Conservation (phyloP, 2,797 vertebrate genomes). For the Petrocephalus sullivani region DNA sequence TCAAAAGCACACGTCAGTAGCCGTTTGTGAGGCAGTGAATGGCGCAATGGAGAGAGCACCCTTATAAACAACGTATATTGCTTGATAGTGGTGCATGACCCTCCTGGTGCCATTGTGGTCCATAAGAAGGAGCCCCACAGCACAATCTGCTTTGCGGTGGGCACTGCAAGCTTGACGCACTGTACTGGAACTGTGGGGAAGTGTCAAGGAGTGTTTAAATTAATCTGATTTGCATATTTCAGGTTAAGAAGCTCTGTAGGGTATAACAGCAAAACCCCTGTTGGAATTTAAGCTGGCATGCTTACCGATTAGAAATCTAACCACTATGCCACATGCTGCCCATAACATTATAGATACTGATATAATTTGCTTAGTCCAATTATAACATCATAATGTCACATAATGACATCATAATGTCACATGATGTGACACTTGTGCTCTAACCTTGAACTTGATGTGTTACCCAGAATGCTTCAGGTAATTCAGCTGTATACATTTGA, state of each 20-base stretch:
- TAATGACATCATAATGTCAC: background rate
- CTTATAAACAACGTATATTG: constrained; percentile 37
- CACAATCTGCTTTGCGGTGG: background rate
- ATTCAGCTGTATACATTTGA: background rate
- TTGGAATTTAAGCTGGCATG: background rate
- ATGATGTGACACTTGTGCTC: background rate
- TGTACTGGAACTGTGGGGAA: background rate
- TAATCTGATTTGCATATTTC: background rate
- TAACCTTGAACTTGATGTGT: background rate
- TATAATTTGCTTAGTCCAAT: background rate
- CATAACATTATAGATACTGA: background rate
- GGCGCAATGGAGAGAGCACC: background rate
- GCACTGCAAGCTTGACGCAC: background rate
- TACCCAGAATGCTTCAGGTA: background rate
- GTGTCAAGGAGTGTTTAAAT: background rate
- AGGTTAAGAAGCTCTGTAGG: background rate
- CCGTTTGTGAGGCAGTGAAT: constrained; percentile 5
- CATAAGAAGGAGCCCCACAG: constrained; percentile 29
- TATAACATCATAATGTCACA: background rate
- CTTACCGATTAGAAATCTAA: background rate
- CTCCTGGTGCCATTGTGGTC: constrained; percentile 33
- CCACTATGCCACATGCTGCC: background rate
- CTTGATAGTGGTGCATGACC: constrained; percentile 35
- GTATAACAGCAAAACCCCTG: background rate
- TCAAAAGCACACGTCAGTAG: constrained; percentile 19